phyloP scores from a whole-genome alignment of 2,888 invertebrate genomes.

The Caenorhabditis macrosperma region DNA sequence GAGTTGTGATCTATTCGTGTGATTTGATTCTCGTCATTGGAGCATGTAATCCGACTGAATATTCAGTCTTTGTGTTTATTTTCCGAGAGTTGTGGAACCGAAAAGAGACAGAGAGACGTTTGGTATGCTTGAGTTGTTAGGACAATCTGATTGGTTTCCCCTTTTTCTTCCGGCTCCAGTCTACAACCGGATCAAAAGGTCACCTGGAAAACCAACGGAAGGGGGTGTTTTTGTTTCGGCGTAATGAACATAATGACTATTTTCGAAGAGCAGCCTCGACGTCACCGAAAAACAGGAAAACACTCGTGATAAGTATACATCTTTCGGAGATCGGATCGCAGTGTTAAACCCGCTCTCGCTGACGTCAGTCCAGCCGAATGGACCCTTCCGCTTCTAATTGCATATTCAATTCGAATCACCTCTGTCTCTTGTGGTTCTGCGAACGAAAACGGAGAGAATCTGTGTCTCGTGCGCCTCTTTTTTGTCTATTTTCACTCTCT shows the following conservation, averaged over 20 bases:
- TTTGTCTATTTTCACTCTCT: background rate
- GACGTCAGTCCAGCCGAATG: slow-evolving; percentile 5
- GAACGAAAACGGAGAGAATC: background rate
- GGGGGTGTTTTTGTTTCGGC: too few species aligned
- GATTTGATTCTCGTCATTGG: slow-evolving; percentile 49
- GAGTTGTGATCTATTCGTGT: slow-evolving; percentile 25
- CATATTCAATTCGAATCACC: slow-evolving; percentile 37
- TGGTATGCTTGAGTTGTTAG: slow-evolving; percentile 2
- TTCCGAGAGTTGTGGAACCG: background rate
- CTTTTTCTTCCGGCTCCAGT: background rate
- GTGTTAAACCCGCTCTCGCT: background rate
- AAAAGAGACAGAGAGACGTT: background rate
- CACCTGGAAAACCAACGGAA: too few species aligned
- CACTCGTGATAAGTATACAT: background rate
- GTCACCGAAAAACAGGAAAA: too few species aligned
- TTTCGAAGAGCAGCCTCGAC: too few species aligned
- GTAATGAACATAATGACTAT: too few species aligned
- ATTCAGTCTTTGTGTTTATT: background rate
- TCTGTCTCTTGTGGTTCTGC: background rate
- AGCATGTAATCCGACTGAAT: slow-evolving; percentile 42
- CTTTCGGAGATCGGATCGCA: background rate
- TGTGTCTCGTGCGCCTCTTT: background rate
- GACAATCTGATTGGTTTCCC: background rate
- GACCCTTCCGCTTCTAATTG: slow-evolving; percentile 28
- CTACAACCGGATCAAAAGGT: too few species aligned